Conservation (phyloP, 1,140 invertebrate genomes). For the Arion vulgaris region DNA sequence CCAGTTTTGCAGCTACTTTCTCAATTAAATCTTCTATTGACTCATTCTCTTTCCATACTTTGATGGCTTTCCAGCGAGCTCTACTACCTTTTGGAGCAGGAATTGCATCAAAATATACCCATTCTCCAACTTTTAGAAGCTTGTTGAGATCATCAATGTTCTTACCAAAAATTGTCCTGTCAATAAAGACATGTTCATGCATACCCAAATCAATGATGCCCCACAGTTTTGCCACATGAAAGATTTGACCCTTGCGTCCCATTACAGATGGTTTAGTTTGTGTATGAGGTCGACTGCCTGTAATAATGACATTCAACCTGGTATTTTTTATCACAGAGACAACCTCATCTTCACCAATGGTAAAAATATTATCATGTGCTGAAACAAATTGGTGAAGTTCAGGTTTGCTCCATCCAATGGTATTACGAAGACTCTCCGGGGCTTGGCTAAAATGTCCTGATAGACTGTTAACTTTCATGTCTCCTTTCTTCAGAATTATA, state of each 20-base stretch:
- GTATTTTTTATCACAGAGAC: constrained; percentile 70
- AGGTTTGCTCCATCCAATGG: constrained; percentile 69
- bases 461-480: constrained; percentile 67
- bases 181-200: constrained; percentile 74
- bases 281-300: constrained; percentile 65
- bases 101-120: constrained; percentile 72
- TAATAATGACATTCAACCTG: constrained; percentile 71
- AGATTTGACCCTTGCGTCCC: constrained; percentile 68
- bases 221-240: constrained; percentile 73
- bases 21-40: constrained; percentile 68
- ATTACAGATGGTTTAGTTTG: constrained; percentile 63
- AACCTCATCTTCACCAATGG: constrained; percentile 64
- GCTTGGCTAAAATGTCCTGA: constrained; percentile 70
- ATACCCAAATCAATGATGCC: constrained; percentile 73
- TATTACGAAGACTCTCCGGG: constrained; percentile 69
- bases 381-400: constrained; percentile 70
- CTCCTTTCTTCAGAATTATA: constrained; percentile 71
- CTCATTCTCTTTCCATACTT: constrained; percentile 72
- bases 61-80: constrained; percentile 71
- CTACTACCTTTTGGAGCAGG: constrained; percentile 72
- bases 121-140: constrained; percentile 70
- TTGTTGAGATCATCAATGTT: constrained; percentile 71
- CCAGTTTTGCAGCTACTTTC: constrained; percentile 61
- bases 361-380: constrained; percentile 69
- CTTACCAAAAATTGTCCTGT: constrained; percentile 71